A percentile compares a stretch with the other conserved stretches of the same genome.
Evolutionary conservation across 2,797 vertebrate genomes (phyloP).

Genomic region (Phalanger gymnotis): DNA sequence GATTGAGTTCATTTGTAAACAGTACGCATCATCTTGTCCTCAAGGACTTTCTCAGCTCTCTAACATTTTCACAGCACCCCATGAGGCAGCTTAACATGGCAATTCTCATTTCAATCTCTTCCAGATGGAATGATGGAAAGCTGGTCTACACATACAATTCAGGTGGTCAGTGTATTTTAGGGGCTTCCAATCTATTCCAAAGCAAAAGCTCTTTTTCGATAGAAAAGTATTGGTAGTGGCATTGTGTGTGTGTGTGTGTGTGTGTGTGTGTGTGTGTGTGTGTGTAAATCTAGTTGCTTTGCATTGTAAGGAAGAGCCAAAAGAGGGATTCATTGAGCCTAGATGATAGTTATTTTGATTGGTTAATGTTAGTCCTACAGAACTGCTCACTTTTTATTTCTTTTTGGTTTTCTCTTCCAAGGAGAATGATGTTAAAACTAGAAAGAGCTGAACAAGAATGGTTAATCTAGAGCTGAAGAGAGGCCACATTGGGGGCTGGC

Average conservation of each 20-base stretch:
- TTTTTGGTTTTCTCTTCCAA: not conserved
- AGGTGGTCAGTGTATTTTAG: not conserved
- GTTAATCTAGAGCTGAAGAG: not conserved
- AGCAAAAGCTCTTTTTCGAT: not conserved
- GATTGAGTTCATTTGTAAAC: not conserved
- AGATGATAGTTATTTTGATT: not conserved
- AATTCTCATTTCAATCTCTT: not conserved
- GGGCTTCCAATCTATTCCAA: not conserved
- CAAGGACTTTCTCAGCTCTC: not conserved
- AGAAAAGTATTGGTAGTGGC: not conserved
- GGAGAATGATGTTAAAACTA: not conserved
- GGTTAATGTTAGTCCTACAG: not conserved
- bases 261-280: fast-evolving
- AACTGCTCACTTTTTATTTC: not conserved
- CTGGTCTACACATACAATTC: not conserved
- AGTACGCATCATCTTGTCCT: not conserved
- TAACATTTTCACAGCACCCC: not conserved
- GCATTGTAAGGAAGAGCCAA: not conserved
- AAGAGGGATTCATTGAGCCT: not conserved
- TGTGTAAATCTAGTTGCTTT: not conserved
- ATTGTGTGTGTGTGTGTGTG: not conserved
- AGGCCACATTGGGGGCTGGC: not conserved
- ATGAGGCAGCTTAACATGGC: not conserved
- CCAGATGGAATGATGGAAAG: not conserved
- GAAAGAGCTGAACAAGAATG: not conserved